phyloP scores from a whole-genome alignment of 2,888 invertebrate genomes.

The Leptopterna dolabrata region DNA sequence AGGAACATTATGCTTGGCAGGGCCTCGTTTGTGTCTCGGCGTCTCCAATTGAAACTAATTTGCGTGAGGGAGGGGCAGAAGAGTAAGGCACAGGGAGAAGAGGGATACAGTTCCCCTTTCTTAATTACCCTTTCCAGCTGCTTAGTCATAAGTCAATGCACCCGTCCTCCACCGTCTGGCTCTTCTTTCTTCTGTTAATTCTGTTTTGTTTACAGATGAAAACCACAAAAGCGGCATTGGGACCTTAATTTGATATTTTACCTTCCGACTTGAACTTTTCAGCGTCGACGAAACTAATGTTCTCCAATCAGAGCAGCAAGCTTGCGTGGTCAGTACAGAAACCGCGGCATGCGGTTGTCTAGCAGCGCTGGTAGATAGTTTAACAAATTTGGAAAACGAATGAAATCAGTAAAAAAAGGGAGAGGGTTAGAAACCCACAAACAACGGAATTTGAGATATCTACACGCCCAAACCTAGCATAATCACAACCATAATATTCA shows the following conservation, averaged over 20 bases:
- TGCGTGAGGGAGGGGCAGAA: neutral
- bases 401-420: too few species aligned
- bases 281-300: too few species aligned
- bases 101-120: neutral
- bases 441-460: too few species aligned
- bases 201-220: neutral
- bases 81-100: neutral
- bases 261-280: too few species aligned
- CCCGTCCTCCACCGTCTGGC: neutral
- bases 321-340: too few species aligned
- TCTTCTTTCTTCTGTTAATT: neutral
- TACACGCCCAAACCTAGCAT: too few species aligned
- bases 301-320: too few species aligned
- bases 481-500: too few species aligned
- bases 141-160: conserved; percentile 2
- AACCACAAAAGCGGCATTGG: neutral
- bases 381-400: too few species aligned
- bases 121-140: conserved; percentile 1
- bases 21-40: neutral
- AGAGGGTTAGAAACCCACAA: too few species aligned
- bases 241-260: neutral
- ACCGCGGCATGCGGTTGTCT: too few species aligned
- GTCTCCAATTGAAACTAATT: conserved; percentile 8
- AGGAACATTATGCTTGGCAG: neutral
- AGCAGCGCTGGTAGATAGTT: too few species aligned